Percentiles rank a stretch among this genome's conserved stretches.
Conservation (phyloP, 2,888 invertebrate genomes). For the Scelioninae gen. 2 region DNA sequence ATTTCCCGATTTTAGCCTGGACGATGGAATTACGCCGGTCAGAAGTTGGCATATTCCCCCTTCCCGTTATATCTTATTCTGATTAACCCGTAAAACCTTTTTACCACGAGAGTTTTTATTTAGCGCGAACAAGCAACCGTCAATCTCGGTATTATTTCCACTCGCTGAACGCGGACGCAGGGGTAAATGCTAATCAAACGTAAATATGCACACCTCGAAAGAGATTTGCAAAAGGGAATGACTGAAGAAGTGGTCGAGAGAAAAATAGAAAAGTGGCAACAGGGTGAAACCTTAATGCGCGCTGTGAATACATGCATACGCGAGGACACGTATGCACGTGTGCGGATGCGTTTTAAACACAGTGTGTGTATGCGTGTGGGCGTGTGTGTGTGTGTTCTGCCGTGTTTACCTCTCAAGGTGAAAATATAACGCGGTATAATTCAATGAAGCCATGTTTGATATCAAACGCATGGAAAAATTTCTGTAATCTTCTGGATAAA, state of each 20-base stretch:
- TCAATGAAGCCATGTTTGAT: slow-evolving; percentile 9
- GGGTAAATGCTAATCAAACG: slow-evolving; percentile 59
- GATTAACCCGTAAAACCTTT: slow-evolving; percentile 55
- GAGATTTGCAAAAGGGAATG: slow-evolving; percentile 52
- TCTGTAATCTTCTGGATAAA: no score
- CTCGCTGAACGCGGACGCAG: slow-evolving; percentile 47
- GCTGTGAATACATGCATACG: slow-evolving; percentile 6
- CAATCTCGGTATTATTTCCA: slow-evolving; percentile 52
- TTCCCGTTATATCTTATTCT: slow-evolving; percentile 48
- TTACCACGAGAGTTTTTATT: slow-evolving; percentile 53
- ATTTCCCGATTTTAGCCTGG: slow-evolving; percentile 34
- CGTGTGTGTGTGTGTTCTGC: slow-evolving; percentile 4
- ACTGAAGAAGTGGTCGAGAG: slow-evolving; percentile 53
- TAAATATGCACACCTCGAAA: slow-evolving; percentile 57
- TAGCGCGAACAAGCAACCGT: slow-evolving; percentile 57
- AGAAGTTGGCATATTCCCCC: slow-evolving; percentile 20
- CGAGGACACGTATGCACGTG: neutral
- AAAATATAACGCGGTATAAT: slow-evolving; percentile 19
- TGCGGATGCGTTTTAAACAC: neutral
- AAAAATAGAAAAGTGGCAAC: slow-evolving; percentile 35
- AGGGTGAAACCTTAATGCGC: slow-evolving; percentile 31
- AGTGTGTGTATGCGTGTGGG: no score
- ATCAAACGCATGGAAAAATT: no score
- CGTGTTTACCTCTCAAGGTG: slow-evolving; percentile 8
- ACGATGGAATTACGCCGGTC: slow-evolving; percentile 15